Evolutionary conservation across 2,888 invertebrate genomes (phyloP).

Genomic region (Leptinotarsa juncta): DNA sequence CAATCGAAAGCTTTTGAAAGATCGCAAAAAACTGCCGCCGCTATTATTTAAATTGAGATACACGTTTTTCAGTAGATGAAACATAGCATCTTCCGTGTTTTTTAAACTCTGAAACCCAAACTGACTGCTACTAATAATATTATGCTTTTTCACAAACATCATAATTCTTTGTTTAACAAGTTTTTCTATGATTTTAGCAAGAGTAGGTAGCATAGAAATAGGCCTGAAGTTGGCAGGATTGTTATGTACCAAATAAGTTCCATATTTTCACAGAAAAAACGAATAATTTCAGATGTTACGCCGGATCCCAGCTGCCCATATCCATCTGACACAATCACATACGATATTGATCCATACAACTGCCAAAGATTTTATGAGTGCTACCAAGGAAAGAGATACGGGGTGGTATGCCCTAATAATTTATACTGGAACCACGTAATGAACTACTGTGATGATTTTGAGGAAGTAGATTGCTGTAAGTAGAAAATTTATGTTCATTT

Average conservation of each 20-base stretch:
- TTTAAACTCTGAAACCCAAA: too few relatives aligned
- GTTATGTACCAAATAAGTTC: not conserved
- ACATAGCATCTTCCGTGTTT: too few relatives aligned
- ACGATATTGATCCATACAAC: conserved; percentile 30
- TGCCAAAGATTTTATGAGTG: conserved; percentile 43
- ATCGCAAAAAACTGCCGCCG: too few relatives aligned
- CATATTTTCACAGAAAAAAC: not conserved
- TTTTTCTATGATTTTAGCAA: too few relatives aligned
- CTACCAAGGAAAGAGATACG: conserved; percentile 35
- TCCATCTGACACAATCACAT: conserved; percentile 22
- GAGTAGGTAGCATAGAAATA: too few relatives aligned
- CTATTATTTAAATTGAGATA: too few relatives aligned
- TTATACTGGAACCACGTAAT: conserved; percentile 38
- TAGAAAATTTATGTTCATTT: not conserved
- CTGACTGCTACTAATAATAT: too few relatives aligned
- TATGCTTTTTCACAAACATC: too few relatives aligned
- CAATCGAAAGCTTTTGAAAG: too few relatives aligned
- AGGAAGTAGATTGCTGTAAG: conserved; percentile 39
- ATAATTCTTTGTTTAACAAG: too few relatives aligned
- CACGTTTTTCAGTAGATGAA: too few relatives aligned
- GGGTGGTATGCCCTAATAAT: conserved; percentile 31
- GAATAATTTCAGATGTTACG: conserved; percentile 15
- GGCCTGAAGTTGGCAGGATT: too few relatives aligned
- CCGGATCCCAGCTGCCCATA: conserved; percentile 39
- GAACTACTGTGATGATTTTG: conserved; percentile 44